phyloP scores from a whole-genome alignment of 1,140 invertebrate genomes.

The Drosophila pectinifera region DNA sequence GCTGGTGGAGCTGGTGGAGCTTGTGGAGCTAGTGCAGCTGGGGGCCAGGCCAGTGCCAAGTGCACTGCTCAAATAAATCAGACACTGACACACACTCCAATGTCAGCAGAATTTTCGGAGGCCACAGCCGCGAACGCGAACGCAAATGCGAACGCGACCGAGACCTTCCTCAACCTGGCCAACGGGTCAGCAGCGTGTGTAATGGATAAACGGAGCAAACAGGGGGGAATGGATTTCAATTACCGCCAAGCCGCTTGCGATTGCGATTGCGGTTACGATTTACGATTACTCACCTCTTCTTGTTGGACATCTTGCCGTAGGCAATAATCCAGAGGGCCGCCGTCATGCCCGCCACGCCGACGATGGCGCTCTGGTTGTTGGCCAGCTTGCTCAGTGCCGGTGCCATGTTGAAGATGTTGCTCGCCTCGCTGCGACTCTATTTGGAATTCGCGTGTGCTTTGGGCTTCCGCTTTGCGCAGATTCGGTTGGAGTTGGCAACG shows the following conservation, averaged over 20 bases:
- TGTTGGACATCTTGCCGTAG: conserved; percentile 85
- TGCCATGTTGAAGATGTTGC: conserved; percentile 86
- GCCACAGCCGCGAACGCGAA: conserved; percentile 10
- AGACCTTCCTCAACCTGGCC: conserved; percentile 60
- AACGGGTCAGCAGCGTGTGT: neutral
- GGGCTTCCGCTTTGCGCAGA: conserved; percentile 29
- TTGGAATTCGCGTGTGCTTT: conserved; percentile 26
- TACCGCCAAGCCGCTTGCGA: neutral
- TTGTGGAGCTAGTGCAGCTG: neutral
- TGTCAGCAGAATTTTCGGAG: conserved; percentile 48
- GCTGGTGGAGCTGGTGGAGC: neutral
- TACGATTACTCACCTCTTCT: conserved; percentile 72
- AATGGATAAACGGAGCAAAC: neutral
- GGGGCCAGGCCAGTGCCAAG: conserved; percentile 4
- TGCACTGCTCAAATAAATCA: conserved; percentile 35
- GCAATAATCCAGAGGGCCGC: conserved; percentile 87
- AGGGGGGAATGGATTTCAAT: too few relatives aligned
- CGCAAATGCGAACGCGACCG: conserved; percentile 21
- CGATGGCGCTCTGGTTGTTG: conserved; percentile 86
- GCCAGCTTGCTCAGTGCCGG: conserved; percentile 88
- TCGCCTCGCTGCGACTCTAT: conserved; percentile 10
- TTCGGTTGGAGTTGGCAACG: conserved; percentile 11
- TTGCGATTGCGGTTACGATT: conserved; percentile 3
- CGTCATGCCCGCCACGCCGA: conserved; percentile 86
- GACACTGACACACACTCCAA: conserved; percentile 38